phyloP scores from a whole-genome alignment of 2,888 invertebrate genomes.

The Microplitis deprimator region DNA sequence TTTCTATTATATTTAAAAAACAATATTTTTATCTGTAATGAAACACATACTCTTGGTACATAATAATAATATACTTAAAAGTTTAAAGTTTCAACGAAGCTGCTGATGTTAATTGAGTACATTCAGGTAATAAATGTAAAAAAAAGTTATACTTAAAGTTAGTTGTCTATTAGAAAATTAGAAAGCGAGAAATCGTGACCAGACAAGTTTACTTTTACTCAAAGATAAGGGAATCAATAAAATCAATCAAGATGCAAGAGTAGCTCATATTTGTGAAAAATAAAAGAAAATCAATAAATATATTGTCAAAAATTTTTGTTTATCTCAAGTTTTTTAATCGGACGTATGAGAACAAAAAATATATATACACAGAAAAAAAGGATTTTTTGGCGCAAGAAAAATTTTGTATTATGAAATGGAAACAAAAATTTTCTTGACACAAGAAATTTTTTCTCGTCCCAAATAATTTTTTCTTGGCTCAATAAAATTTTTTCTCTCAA shows the following conservation, averaged over 20 bases:
- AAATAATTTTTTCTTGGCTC: too few relatives aligned
- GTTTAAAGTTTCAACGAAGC: background rate
- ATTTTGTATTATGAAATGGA: too few relatives aligned
- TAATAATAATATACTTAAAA: background rate
- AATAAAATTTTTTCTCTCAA: too few relatives aligned
- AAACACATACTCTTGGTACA: background rate
- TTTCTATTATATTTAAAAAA: conserved; percentile 24
- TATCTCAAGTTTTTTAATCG: conserved; percentile 12
- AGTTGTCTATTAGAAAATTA: conserved; percentile 32
- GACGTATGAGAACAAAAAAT: too few relatives aligned
- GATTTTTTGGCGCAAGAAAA: too few relatives aligned
- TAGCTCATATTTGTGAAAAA: background rate
- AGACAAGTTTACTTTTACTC: conserved; percentile 31
- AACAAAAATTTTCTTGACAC: too few relatives aligned
- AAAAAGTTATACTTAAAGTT: background rate
- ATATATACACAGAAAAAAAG: too few relatives aligned
- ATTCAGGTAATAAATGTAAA: background rate
- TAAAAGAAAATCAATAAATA: conserved; percentile 4
- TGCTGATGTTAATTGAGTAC: background rate
- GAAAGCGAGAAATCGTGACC: conserved; percentile 38
- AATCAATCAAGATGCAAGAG: conserved; percentile 10
- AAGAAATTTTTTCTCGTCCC: too few relatives aligned
- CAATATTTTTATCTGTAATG: conserved; percentile 6
- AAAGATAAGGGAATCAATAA: conserved; percentile 16
- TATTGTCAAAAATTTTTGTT: background rate